Conservation (phyloP, 2,113 vertebrate genomes). For the Embiotoca jacksoni region DNA sequence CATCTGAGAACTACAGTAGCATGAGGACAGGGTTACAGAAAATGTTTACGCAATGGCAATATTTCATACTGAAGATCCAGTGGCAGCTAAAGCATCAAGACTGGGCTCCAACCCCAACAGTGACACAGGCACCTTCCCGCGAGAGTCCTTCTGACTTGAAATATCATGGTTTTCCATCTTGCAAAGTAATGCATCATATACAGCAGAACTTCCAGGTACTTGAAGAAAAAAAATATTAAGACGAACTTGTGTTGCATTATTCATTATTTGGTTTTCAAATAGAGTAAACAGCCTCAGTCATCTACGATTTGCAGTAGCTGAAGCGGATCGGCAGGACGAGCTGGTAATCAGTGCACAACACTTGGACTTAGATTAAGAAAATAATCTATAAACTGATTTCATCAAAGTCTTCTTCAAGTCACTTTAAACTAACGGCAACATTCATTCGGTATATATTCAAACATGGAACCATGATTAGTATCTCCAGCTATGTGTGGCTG, state of each 20-base stretch:
- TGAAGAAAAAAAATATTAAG: neutral
- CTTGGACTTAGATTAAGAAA: constrained; percentile 9
- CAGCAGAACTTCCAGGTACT: neutral
- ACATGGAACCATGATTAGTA: constrained; percentile 47
- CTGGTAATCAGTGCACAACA: constrained; percentile 12
- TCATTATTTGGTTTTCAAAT: constrained; percentile 18
- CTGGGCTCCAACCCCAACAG: constrained; percentile 13
- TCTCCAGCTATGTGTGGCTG: constrained; percentile 62
- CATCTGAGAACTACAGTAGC: constrained; percentile 41
- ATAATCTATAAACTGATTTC: constrained; percentile 30
- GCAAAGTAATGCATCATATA: neutral
- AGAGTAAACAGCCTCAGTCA: constrained; percentile 18
- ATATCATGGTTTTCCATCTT: constrained; percentile 3
- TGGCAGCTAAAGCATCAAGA: constrained; percentile 41
- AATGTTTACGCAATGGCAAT: constrained; percentile 44
- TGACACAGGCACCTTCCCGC: neutral
- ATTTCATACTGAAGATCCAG: constrained; percentile 48
- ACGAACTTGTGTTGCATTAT: neutral
- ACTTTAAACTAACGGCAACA: constrained; percentile 23
- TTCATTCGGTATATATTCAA: constrained; percentile 37
- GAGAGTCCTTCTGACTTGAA: neutral
- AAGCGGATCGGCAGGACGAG: neutral
- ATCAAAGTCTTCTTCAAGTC: constrained; percentile 6
- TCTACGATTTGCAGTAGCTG: constrained; percentile 1
- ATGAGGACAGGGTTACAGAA: constrained; percentile 34